Base-by-base conservation (phyloP, 2,888 invertebrate species). In the Lagria hirta region DNA sequence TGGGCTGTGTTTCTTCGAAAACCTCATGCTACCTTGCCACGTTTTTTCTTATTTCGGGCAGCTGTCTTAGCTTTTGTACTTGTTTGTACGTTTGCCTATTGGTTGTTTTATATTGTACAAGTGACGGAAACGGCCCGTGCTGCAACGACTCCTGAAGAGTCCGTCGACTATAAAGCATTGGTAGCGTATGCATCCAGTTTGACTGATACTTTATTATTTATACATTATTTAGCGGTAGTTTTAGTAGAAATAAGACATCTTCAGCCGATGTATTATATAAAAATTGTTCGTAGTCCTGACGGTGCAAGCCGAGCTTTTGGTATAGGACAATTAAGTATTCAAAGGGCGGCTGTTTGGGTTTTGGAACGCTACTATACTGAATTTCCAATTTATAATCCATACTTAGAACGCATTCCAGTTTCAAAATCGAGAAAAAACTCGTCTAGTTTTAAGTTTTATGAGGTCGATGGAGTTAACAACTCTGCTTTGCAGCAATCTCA, bases 81-180 rank as follows among this genome's bases (percentile, higher is more conserved):
- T 22, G 84, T 99, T 7, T 88, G 96, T 69, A 88, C 90, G 49
- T 94, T 97, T 73, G 88, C 96, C 3, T 98, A 94, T 74, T 99
- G 99, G 98, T 76, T 99, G 10, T 99, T 99, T 73, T 99, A 97
- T 70, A 85, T 92, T 60, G 95, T 97, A 33, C 91, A 97, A 72
- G 82, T 86, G 37, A 86, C 86, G 1, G 88, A 88, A 69, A 84
- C 86, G 10, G 84, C 87, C 0, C 83, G 86, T 70, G 87, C 88
- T 37, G 81, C 87, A 4, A 84, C 85, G 0, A 84, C 86, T 36
- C 86, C 85, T 0, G 88, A 88, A 62, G 84, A 86, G 70, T 86
- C 86, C 5, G 80, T 84, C 23, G 86, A 89, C 68, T 95, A 94
- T 68, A 87, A 88, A 67, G 86, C 87, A 12, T 76, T 97, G 63